A percentile compares a stretch with the other conserved stretches of the same genome.
Evolutionary conservation across 1,140 invertebrate species (phyloP).

Genomic region (Paracyclopina nana): DNA sequence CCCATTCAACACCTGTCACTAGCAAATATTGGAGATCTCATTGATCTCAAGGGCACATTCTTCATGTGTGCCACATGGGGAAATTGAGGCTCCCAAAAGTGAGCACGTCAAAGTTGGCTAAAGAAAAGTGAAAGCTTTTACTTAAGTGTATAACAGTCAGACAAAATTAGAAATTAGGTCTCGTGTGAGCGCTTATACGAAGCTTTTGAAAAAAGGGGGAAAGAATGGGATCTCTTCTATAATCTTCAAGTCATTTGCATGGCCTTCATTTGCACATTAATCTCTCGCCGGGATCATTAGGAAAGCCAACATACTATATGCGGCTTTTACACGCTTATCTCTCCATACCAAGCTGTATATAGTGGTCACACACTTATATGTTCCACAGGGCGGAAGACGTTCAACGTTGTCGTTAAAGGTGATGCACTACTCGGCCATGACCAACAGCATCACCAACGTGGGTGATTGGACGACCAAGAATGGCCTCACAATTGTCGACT

Average conservation of each 20-base stretch:
- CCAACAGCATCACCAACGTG: background rate
- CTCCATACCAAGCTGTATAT: background rate
- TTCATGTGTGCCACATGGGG: too few relatives aligned
- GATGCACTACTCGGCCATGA: background rate
- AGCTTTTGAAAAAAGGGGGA: background rate
- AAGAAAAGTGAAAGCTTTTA: too few relatives aligned
- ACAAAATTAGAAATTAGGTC: too few relatives aligned
- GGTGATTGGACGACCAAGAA: slow-evolving; percentile 2
- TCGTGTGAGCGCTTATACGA: too few relatives aligned
- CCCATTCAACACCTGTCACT: too few relatives aligned
- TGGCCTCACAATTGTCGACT: background rate
- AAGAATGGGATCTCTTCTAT: background rate
- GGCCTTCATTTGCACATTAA: background rate
- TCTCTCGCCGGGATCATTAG: background rate
- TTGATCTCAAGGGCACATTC: too few relatives aligned
- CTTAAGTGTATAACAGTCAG: too few relatives aligned
- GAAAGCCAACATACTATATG: too few relatives aligned
- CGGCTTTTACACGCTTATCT: too few relatives aligned
- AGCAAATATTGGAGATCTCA: too few relatives aligned
- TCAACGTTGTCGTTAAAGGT: background rate
- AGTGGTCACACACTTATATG: background rate
- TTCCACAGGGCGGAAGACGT: background rate
- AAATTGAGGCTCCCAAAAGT: too few relatives aligned
- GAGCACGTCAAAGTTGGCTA: too few relatives aligned
- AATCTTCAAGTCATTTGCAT: background rate